phyloP scores from a whole-genome alignment of 2,888 invertebrate species.

The Synanthedon tipuliformis region DNA sequence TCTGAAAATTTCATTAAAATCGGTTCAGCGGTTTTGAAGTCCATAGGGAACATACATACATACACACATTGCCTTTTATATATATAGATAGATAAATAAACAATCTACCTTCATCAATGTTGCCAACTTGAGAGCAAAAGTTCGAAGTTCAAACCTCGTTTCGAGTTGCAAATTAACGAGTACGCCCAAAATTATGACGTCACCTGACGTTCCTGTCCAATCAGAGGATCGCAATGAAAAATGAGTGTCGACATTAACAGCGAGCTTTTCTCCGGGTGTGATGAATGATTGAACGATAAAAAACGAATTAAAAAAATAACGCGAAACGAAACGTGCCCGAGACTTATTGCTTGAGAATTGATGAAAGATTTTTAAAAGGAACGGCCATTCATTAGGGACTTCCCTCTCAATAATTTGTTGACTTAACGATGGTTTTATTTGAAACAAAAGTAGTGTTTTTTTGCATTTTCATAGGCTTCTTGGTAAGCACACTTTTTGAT shows the following conservation, averaged over 20 bases:
- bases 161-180: conserved; percentile 24
- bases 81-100: too few species aligned
- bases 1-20: too few species aligned
- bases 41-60: too few species aligned
- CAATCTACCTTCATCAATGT: not conserved
- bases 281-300: conserved; percentile 28
- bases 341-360: not conserved
- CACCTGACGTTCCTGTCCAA: conserved; percentile 37
- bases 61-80: too few species aligned
- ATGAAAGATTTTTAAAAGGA: not conserved
- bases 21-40: too few species aligned
- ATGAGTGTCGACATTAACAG: conserved; percentile 30
- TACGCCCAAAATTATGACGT: conserved; percentile 23
- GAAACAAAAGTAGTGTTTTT: too few species aligned
- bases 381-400: not conserved
- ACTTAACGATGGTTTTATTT: not conserved
- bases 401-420: not conserved
- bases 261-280: conserved; percentile 22
- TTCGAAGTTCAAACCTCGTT: conserved; percentile 7
- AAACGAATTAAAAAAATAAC: conserved; percentile 17
- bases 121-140: conserved; percentile 8
- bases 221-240: conserved; percentile 38
- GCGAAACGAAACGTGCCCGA: not conserved
- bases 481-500: too few species aligned
- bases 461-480: too few species aligned